Conservation (phyloP, 2,113 vertebrate species). For the Sterna hirundo region DNA sequence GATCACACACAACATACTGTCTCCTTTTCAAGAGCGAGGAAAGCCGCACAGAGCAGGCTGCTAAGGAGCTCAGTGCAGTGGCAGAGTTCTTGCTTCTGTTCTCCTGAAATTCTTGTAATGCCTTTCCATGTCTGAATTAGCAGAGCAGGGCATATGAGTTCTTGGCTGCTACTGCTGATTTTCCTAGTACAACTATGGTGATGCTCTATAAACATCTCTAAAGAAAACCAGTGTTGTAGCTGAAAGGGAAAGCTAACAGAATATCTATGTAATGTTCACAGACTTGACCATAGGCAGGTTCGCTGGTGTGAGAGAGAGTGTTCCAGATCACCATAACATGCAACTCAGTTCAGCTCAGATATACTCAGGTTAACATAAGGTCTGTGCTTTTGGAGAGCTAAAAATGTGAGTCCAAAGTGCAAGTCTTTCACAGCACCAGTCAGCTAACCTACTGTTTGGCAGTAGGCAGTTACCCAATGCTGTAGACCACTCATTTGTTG, state of each 20-base stretch:
- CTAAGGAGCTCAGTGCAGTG: background rate
- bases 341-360: background rate
- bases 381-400: background rate
- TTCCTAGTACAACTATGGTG: background rate
- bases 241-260: background rate
- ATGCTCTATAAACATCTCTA: background rate
- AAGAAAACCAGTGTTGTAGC: accelerated
- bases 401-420: too few relatives aligned
- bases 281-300: background rate
- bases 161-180: background rate
- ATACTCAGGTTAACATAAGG: accelerated
- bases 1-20: background rate
- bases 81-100: background rate
- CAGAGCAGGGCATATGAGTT: accelerated
- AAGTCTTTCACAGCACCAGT: accelerated
- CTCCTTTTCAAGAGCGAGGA: background rate
- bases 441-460: background rate
- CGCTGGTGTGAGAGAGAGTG: too few relatives aligned
- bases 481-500: background rate
- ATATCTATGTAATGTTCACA: background rate
- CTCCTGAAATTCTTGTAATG: too few relatives aligned
- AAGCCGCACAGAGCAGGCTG: background rate
- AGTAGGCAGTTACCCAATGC: background rate
- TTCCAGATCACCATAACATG: accelerated
- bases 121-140: accelerated